Conservation (phyloP, 2,113 vertebrate genomes). For the Spermophilus dauricus region DNA sequence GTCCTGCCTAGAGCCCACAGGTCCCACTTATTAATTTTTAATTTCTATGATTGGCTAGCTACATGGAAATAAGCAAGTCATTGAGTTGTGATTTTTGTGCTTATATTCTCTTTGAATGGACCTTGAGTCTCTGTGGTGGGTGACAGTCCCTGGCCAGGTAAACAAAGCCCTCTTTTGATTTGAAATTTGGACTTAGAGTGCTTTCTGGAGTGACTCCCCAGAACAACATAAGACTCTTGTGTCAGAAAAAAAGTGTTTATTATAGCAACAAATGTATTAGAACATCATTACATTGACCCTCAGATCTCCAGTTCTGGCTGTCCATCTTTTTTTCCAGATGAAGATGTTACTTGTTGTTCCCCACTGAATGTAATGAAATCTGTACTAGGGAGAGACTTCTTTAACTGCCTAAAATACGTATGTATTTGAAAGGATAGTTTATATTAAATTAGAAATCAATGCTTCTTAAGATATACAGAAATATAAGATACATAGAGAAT, state of each 20-base stretch:
- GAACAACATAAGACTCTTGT: too few relatives aligned
- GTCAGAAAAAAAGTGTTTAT: not conserved
- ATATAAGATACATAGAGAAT: not conserved
- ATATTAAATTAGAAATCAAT: not conserved
- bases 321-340: not conserved
- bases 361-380: not conserved
- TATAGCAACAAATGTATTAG: not conserved
- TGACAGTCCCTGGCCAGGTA: too few relatives aligned
- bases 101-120: too few relatives aligned
- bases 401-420: not conserved
- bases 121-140: too few relatives aligned
- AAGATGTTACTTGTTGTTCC: not conserved
- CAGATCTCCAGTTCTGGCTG: not conserved
- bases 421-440: not conserved
- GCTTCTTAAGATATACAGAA: not conserved
- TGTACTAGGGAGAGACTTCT: not conserved
- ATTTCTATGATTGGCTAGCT: too few relatives aligned
- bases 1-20: too few relatives aligned
- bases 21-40: too few relatives aligned
- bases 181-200: too few relatives aligned
- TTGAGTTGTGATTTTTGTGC: too few relatives aligned
- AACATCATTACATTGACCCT: not conserved
- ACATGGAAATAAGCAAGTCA: too few relatives aligned
- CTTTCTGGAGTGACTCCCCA: too few relatives aligned
- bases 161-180: too few relatives aligned